phyloP scores from a whole-genome alignment of 2,888 invertebrate species.

The Seladonia tumulorum region DNA sequence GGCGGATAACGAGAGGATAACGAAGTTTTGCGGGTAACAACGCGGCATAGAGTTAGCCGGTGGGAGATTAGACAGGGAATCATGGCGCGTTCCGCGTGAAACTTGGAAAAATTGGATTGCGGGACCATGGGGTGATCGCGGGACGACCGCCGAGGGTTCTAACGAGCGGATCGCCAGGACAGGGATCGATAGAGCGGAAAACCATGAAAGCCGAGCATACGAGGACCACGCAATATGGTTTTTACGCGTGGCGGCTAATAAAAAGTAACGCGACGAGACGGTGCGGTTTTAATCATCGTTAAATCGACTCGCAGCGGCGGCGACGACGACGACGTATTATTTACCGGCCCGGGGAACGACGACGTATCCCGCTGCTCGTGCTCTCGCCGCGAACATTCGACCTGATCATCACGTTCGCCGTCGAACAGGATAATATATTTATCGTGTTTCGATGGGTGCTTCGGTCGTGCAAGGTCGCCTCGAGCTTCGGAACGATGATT shows the following conservation, averaged over 20 bases:
- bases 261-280: conserved; percentile 19
- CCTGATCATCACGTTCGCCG: neutral
- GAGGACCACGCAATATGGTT: neutral
- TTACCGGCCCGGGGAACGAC: conserved; percentile 27
- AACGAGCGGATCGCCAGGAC: neutral
- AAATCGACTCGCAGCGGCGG: conserved; percentile 40
- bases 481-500: neutral
- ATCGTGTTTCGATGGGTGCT: neutral
- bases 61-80: neutral
- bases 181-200: neutral
- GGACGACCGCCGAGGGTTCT: neutral
- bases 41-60: neutral
- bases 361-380: neutral
- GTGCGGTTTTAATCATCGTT: conserved; percentile 59
- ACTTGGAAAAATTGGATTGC: neutral
- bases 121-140: neutral
- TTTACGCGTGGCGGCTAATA: conserved; percentile 26
- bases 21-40: neutral
- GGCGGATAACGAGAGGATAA: neutral
- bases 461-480: neutral
- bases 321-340: conserved; percentile 33
- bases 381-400: neutral
- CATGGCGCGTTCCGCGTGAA: neutral
- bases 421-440: neutral
- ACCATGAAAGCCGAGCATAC: neutral